Base-by-base conservation (phyloP, 1,140 invertebrate genomes). In the Penaeus indicus region DNA sequence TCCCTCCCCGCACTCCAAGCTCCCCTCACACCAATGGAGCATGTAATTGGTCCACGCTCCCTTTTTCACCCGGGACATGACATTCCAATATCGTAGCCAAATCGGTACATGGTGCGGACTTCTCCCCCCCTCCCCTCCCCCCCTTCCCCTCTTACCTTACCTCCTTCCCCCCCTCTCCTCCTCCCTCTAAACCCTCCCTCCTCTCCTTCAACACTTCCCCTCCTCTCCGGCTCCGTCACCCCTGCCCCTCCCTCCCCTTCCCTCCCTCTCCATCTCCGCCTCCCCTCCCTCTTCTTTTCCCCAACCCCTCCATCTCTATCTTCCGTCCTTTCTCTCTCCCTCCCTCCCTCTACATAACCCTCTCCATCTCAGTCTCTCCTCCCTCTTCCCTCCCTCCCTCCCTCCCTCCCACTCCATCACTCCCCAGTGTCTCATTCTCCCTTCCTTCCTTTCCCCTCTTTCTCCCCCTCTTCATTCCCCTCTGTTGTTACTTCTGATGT, bases 21-120 rank as follows among this genome's bases (percentile, higher is more conserved):
- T 63, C 85, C 77, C 42, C 72, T 81, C 85, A 86, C 85, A 67
- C 85, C 85, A 86, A 86, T 86, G 85, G 85, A 86, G 72, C 80
- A 63, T 86, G 85, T 86, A 81, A 81, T 86, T 86, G 85, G 85
- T 86, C 77, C 85, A 69, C 61, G 77, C 85, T 86, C 85, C 85
- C 78, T 86, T 86, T 81, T 86, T 86, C 85, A 86, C 85, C 77
- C 85, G 38, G 78, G 85, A 86, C 85, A 86, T 86, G 85, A 81
- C 78, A 81, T 86, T 86, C 78, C 78, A 86, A 86, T 86, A 86
- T 86, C 85, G 85, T 81, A 77, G 85, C 85, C 85, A 86, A 86
- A 86, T 86, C 85, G 78, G 85, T 86, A 86, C 85, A 86, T 80
- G 85, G 85, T 67, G 62, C 78, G 63, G 67, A 63, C 61, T 77